A percentile compares a stretch with the other conserved stretches of the same genome.
Evolutionary conservation across 2,113 vertebrate genomes (phyloP).

Genomic region (Oncorhynchus gorbuscha): DNA sequence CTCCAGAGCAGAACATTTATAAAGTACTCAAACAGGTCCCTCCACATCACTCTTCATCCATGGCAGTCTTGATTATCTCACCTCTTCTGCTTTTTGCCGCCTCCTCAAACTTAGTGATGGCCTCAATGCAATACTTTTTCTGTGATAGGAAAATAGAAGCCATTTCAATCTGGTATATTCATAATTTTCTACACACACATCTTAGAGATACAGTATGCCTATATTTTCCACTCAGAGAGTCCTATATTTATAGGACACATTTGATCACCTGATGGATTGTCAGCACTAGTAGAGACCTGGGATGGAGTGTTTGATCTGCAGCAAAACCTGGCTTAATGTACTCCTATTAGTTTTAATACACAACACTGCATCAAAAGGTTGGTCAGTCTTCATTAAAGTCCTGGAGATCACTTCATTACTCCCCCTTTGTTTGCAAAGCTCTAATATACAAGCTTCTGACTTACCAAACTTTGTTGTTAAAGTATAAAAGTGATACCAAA

Average conservation of each 20-base stretch:
- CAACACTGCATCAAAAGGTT: too few relatives aligned
- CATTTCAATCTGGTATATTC: background rate
- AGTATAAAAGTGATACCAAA: too few relatives aligned
- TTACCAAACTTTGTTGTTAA: too few relatives aligned
- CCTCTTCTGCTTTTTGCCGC: constrained; percentile 61
- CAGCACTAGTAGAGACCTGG: too few relatives aligned
- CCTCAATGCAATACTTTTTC: constrained; percentile 71
- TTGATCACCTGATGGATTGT: too few relatives aligned
- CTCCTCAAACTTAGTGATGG: constrained; percentile 73
- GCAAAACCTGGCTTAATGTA: too few relatives aligned
- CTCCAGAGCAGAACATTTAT: background rate
- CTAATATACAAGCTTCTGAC: too few relatives aligned
- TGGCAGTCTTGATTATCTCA: constrained; percentile 69
- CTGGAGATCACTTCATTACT: too few relatives aligned
- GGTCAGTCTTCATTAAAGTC: too few relatives aligned
- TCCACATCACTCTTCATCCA: constrained; percentile 33
- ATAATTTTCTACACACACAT: background rate
- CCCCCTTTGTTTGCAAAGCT: too few relatives aligned
- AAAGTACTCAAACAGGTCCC: background rate
- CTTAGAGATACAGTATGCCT: background rate
- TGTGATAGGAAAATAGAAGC: constrained; percentile 50
- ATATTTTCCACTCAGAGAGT: background rate
- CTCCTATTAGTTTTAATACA: too few relatives aligned
- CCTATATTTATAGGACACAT: background rate
- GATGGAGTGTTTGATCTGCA: too few relatives aligned